Base-by-base conservation (phyloP, 1,140 invertebrate species). In the Magallana gigas region DNA sequence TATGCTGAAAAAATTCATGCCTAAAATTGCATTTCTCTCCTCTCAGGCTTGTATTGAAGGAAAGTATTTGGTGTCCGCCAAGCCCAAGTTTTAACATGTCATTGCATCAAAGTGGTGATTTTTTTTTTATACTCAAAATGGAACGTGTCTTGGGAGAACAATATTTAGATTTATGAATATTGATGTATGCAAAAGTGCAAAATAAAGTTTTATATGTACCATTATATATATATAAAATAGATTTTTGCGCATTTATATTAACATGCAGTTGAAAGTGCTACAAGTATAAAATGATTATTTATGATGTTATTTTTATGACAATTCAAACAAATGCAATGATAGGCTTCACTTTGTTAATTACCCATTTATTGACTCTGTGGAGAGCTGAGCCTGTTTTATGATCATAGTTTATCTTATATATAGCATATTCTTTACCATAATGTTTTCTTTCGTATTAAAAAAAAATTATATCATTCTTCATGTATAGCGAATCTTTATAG, bases 11-110 rank as follows among this genome's bases (percentile, higher is more conserved):
- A 48, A 76, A 76, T 76, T 76, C 68, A 76, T 23, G 68, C 68
- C 68, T 76, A 76, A 76, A 76, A 76, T 76, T 29, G 36, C 68
- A 76, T 76, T 76, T 76, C 36, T 48, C 36, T 76, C 29, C 36
- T 76, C 68, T 76, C 68, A 76, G 68, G 68, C 68, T 76, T 76
- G 68, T 76, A 29, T 68, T 36, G 68, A 76, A 76, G 68, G 12
- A 76, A 76, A 76, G 68, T 76, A 29, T 76, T 18, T 76, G 36
- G 23, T 36, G 9, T 76, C 68, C 18, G 23, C 8, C 68, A 18
- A 76, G 23, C 68, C 23, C 36, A 76, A 76, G 68, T 29, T 18
- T 48, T 76, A 76, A 12, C 12, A 76, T 29, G 36, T 76, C 68
- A 76, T 64, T 64, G 23, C 36, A 76, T 76, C 29, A 76, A 76